Conservation (phyloP, 2,797 vertebrate genomes). For the Clarias laeviceps region DNA sequence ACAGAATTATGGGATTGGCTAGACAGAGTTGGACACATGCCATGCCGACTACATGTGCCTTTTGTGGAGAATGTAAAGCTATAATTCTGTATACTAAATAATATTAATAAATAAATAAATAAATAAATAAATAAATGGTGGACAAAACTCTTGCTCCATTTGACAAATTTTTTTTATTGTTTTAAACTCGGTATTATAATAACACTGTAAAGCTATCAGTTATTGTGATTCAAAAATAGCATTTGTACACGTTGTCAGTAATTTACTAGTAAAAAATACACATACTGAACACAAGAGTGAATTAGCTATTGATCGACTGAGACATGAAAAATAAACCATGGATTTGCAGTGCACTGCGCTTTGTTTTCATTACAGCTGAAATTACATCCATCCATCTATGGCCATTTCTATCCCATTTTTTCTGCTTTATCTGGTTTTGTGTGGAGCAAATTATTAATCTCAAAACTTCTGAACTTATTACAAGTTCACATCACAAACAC, state of each 20-base stretch:
- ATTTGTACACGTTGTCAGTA: neutral
- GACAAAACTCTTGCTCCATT: neutral
- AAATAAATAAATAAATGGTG: neutral
- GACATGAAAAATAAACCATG: neutral
- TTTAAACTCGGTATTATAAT: neutral
- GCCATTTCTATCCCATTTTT: neutral
- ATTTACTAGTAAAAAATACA: neutral
- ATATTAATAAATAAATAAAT: neutral
- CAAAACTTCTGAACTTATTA: neutral
- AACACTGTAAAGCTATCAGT: neutral
- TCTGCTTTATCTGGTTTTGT: neutral
- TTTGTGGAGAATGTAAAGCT: neutral
- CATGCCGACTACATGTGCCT: neutral
- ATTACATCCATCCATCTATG: constrained; percentile 19
- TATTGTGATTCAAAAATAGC: neutral
- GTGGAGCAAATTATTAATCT: neutral
- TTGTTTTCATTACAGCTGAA: constrained; percentile 6
- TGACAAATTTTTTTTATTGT: neutral
- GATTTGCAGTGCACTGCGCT: neutral
- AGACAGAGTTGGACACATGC: neutral
- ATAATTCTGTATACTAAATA: neutral
- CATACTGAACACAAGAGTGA: constrained; percentile 28
- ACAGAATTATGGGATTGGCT: neutral
- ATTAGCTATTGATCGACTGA: constrained; percentile 19
- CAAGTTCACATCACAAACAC: neutral